Conservation (phyloP, 2,113 vertebrate genomes). For the Petaurus breviceps region DNA sequence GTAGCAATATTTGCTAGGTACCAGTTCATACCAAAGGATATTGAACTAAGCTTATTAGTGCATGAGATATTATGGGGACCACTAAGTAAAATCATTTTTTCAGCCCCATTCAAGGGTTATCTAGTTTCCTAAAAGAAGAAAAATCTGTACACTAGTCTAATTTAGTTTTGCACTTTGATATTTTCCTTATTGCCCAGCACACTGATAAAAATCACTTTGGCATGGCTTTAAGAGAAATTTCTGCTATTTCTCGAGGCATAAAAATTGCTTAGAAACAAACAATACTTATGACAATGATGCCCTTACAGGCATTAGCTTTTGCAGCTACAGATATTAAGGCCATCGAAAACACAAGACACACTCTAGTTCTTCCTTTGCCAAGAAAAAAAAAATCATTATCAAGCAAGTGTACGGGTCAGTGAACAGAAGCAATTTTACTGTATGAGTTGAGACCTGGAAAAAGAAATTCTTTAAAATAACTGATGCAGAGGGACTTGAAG, state of each 20-base stretch:
- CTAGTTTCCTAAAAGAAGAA: not conserved
- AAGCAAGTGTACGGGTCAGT: constrained; percentile 18
- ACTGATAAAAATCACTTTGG: not conserved
- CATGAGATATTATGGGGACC: not conserved
- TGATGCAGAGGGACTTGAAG: not conserved
- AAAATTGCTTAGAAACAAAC: not conserved
- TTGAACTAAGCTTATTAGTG: not conserved
- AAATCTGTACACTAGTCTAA: not conserved
- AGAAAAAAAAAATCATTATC: constrained; percentile 49
- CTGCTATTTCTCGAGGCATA: constrained; percentile 28
- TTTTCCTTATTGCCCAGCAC: not conserved
- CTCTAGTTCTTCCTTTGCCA: constrained; percentile 2
- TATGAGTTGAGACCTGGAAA: constrained; percentile 45
- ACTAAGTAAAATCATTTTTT: not conserved
- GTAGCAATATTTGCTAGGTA: not conserved
- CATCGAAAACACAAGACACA: constrained; percentile 17
- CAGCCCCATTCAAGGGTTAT: not conserved
- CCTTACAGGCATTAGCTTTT: not conserved
- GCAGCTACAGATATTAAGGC: constrained; percentile 18
- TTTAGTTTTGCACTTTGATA: not conserved
- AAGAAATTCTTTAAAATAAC: constrained; percentile 50
- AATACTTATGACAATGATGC: not conserved
- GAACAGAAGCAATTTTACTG: constrained; percentile 12
- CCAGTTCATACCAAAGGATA: not conserved
- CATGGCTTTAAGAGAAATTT: not conserved